phyloP scores from a whole-genome alignment of 2,888 invertebrate genomes.

The Tetragnatha montana region DNA sequence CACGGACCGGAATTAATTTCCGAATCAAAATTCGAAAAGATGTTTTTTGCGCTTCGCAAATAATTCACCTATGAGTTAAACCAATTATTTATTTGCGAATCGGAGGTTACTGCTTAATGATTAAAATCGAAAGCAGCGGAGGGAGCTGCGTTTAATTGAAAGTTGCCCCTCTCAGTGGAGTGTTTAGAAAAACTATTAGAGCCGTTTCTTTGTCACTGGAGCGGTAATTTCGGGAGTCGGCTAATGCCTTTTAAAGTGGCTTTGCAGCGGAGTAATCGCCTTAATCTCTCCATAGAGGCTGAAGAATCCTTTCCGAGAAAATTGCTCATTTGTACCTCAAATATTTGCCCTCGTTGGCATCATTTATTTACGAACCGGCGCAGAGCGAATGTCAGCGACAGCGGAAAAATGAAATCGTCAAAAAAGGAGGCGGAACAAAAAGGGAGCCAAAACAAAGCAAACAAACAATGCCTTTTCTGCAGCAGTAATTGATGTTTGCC shows the following conservation, averaged over 20 bases:
- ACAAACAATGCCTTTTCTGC: slow-evolving; percentile 51
- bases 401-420: slow-evolving; percentile 57
- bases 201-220: slow-evolving; percentile 5
- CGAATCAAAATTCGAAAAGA: slow-evolving; percentile 69
- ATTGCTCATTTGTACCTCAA: slow-evolving; percentile 69
- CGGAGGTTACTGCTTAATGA: slow-evolving; percentile 66
- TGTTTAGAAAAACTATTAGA: slow-evolving; percentile 61
- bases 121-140: slow-evolving; percentile 65
- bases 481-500: slow-evolving; percentile 66
- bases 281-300: slow-evolving; percentile 54
- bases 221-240: slow-evolving; percentile 47
- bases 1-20: slow-evolving; percentile 67
- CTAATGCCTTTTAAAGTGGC: slow-evolving; percentile 70
- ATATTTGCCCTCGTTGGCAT: slow-evolving; percentile 67
- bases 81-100: slow-evolving; percentile 69
- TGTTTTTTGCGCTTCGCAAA: slow-evolving; percentile 66
- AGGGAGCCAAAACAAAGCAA: slow-evolving; percentile 12
- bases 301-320: slow-evolving; percentile 57
- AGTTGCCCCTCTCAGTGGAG: slow-evolving; percentile 21
- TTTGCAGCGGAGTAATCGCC: slow-evolving; percentile 39
- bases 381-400: slow-evolving; percentile 58
- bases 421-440: slow-evolving; percentile 17
- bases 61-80: slow-evolving; percentile 69
- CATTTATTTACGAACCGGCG: slow-evolving; percentile 63
- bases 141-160: slow-evolving; percentile 66